A percentile compares a stretch with the other conserved stretches of the same genome.
These are phyloP conservation scores for Saccostrea echinata DNA, from an alignment of 1,140 invertebrate species.

Conservation along the genomic window DNA sequence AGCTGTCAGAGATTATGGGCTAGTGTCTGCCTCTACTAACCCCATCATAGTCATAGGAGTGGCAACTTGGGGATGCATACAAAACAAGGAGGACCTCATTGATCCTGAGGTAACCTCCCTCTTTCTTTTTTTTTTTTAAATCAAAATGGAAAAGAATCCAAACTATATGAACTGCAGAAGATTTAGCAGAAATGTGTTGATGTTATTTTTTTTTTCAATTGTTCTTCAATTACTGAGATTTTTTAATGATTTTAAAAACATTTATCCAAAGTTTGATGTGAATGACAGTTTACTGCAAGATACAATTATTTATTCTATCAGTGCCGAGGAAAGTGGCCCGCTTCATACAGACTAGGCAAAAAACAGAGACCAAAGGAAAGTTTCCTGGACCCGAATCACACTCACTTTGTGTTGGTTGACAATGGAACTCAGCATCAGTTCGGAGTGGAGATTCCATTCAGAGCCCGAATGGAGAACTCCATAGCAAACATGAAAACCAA, in stretches of 20 bases:
- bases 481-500: constrained; percentile 72
- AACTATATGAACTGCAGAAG: no score
- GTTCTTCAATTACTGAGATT: no score
- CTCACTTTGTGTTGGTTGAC: constrained; percentile 82
- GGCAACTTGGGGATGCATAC: constrained; percentile 79
- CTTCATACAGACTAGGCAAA: constrained; percentile 67
- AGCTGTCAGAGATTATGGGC: constrained; percentile 78
- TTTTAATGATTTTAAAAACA: no score
- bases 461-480: constrained; percentile 74
- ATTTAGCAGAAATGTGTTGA: no score
- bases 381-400: constrained; percentile 81
- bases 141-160: no score
- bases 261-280: no score
- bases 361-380: constrained; percentile 57
- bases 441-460: constrained; percentile 76
- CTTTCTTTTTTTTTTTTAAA: no score
- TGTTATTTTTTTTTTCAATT: no score
- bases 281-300: not conserved
- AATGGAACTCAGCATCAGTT: constrained; percentile 78
- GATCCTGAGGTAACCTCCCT: constrained; percentile 45
- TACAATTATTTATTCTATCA: not conserved
- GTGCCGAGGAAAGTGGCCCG: constrained; percentile 68
- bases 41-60: constrained; percentile 80
- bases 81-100: constrained; percentile 74
- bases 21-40: constrained; percentile 71